A percentile compares a stretch with the other conserved stretches of the same genome.
These are phyloP conservation scores for Lucifuga dentata DNA, from an alignment of 2,113 vertebrate genomes.

Conservation along the genomic window DNA sequence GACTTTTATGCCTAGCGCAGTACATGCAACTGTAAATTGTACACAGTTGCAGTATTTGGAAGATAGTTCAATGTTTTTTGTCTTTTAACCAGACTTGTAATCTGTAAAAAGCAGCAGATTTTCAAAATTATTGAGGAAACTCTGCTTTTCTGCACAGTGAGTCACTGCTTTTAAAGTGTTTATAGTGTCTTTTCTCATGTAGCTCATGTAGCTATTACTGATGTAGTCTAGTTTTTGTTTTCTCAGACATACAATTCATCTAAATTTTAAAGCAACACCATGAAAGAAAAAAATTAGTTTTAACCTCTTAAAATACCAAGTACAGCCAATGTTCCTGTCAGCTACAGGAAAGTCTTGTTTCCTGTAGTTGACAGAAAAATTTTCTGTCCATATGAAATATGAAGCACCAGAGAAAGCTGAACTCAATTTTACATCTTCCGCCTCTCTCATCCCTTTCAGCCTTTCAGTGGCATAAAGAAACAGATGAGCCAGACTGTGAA, in stretches of 20 bases:
- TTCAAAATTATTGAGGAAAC: too few relatives aligned
- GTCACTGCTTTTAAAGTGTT: neutral
- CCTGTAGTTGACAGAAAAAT: neutral
- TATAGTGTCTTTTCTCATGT: neutral
- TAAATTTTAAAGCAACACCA: too few relatives aligned
- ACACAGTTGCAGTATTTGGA: neutral
- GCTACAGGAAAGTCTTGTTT: too few relatives aligned
- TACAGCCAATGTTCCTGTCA: too few relatives aligned
- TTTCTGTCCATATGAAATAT: constrained; percentile 18
- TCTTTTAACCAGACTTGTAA: neutral
- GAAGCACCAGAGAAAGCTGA: too few relatives aligned
- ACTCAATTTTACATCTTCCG: neutral
- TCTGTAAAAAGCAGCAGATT: neutral
- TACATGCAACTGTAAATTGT: neutral
- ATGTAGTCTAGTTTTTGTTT: neutral
- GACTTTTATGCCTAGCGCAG: rapidly evolving
- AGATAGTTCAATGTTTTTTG: neutral
- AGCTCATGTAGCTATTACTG: neutral
- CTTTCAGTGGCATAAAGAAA: neutral
- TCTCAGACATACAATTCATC: too few relatives aligned
- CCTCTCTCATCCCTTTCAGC: neutral
- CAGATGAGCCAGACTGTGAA: neutral
- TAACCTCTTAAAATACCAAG: too few relatives aligned
- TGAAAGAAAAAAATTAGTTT: too few relatives aligned
- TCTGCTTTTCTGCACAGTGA: too few relatives aligned